Conservation (phyloP, 2,113 vertebrate genomes). For the Carlito syrichta region DNA sequence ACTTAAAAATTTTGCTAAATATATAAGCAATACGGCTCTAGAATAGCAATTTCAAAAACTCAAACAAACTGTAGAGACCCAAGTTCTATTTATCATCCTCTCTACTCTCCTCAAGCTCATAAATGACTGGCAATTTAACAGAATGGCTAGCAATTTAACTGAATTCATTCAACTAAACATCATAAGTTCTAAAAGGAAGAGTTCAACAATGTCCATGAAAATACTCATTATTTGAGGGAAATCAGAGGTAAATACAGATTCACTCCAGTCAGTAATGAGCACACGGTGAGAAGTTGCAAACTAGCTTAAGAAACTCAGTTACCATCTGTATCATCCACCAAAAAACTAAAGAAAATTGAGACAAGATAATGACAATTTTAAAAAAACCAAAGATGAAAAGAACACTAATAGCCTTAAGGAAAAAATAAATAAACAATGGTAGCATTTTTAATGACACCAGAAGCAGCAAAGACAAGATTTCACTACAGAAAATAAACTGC, state of each 20-base stretch:
- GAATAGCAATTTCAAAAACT: background rate
- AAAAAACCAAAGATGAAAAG: background rate
- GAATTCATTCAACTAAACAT: background rate
- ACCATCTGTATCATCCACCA: background rate
- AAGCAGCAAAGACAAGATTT: background rate
- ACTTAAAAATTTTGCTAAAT: too few relatives aligned
- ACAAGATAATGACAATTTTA: background rate
- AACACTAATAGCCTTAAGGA: background rate
- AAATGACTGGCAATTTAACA: background rate
- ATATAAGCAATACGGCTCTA: too few relatives aligned
- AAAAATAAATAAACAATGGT: background rate
- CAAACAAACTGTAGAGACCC: background rate
- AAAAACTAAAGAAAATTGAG: background rate
- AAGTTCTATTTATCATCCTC: background rate
- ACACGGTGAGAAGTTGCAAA: background rate
- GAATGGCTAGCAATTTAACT: background rate
- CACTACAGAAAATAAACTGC: background rate
- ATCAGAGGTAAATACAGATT: background rate
- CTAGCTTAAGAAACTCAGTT: background rate
- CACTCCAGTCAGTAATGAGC: background rate
- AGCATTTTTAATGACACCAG: background rate
- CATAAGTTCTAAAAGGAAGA: background rate
- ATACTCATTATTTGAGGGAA: background rate
- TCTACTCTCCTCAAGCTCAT: background rate
- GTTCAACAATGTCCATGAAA: background rate